These are phyloP conservation scores for Pentamera pediparva DNA, from an alignment of 53 echinoderm and acorn worm species.

Conservation along the genomic window DNA sequence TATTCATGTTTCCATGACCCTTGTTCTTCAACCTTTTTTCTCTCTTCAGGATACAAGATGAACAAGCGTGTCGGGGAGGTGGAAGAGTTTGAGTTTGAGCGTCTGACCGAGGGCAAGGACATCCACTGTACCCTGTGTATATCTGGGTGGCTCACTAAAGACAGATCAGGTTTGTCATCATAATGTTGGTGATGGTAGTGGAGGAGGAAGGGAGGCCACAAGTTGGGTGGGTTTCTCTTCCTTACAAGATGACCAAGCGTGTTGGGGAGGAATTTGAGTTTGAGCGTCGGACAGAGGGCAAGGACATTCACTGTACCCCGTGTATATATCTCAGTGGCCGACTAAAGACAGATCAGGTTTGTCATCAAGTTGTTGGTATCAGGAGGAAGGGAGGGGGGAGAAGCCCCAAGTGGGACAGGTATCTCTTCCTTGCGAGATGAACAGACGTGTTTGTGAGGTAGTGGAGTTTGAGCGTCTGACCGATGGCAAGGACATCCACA, in stretches of 20 bases:
- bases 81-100: slow-evolving; percentile 85
- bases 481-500: too few species aligned
- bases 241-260: slow-evolving; percentile 95
- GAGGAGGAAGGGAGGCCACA: too few species aligned
- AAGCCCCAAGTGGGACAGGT: too few species aligned
- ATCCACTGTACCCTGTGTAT: slow-evolving; percentile 71
- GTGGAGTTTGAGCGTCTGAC: too few species aligned
- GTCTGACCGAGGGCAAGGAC: slow-evolving; percentile 67
- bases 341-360: slow-evolving; percentile 72
- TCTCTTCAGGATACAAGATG: slow-evolving; percentile 80
- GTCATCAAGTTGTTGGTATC: too few species aligned
- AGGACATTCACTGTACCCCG: slow-evolving; percentile 70
- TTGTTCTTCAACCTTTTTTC: neutral
- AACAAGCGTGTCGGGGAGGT: slow-evolving; percentile 86
- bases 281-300: slow-evolving; percentile 59
- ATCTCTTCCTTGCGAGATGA: too few species aligned
- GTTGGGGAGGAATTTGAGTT: slow-evolving; percentile 85
- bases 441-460: too few species aligned
- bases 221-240: too few species aligned
- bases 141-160: slow-evolving; percentile 90
- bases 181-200: too few species aligned
- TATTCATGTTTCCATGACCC: too few species aligned
- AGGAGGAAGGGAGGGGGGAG: too few species aligned
- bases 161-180: slow-evolving; percentile 69
- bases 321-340: slow-evolving; percentile 85